These are phyloP conservation scores for Lucifuga dentata DNA, from an alignment of 2,113 vertebrate genomes.

Conservation along the genomic window DNA sequence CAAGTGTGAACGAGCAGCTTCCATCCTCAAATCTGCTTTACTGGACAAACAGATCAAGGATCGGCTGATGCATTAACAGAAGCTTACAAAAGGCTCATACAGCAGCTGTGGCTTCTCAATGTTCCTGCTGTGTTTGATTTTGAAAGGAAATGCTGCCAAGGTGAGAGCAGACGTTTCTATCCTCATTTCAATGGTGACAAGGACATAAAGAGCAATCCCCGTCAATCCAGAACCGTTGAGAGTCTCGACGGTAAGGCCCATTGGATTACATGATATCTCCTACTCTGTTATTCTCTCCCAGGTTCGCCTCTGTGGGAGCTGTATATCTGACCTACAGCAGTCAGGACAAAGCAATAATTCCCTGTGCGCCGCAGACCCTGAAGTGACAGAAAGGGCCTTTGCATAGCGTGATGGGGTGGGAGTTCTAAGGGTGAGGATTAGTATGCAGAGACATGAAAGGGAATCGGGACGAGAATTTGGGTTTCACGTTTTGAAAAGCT, in stretches of 20 bases:
- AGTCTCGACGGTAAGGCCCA: slow-evolving; percentile 6
- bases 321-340: slow-evolving; percentile 50
- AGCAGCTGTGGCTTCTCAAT: slow-evolving; percentile 30
- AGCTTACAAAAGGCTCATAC: slow-evolving; percentile 5
- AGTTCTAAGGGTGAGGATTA: slow-evolving; percentile 12
- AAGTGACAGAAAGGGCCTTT: slow-evolving; percentile 11
- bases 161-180: slow-evolving; percentile 19
- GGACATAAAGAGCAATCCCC: slow-evolving; percentile 41
- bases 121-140: slow-evolving; percentile 37
- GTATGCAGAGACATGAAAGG: background rate
- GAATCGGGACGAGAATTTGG: background rate
- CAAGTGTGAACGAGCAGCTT: background rate
- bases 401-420: background rate
- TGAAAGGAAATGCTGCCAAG: background rate
- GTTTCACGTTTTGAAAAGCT: slow-evolving; percentile 34
- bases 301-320: slow-evolving; percentile 22
- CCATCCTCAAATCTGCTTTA: background rate
- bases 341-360: slow-evolving; percentile 61
- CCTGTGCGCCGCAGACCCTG: slow-evolving; percentile 3
- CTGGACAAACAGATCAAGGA: background rate
- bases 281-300: slow-evolving; percentile 42
- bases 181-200: slow-evolving; percentile 44
- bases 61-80: background rate
- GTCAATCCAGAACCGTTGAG: slow-evolving; percentile 41
- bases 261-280: slow-evolving; percentile 51